phyloP scores from a whole-genome alignment of 2,888 invertebrate species.

The Campoplex nolae region DNA sequence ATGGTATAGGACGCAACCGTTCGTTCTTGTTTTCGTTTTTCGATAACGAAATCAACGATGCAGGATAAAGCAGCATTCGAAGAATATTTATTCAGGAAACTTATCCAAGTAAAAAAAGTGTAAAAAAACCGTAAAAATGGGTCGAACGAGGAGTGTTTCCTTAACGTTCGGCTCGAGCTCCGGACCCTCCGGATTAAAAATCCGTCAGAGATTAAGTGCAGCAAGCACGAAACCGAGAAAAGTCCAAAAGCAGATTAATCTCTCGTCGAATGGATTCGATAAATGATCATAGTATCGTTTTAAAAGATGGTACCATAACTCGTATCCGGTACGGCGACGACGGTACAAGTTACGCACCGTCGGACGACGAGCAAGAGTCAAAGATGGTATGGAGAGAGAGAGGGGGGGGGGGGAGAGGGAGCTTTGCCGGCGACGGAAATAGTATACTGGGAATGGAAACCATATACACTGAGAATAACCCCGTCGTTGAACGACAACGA shows the following conservation, averaged over 20 bases:
- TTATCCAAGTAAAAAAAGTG: not conserved
- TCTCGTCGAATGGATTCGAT: not conserved
- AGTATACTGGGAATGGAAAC: conserved; percentile 57
- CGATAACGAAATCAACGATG: not conserved
- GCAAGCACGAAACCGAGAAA: not conserved
- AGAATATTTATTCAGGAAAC: not conserved
- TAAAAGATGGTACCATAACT: not conserved
- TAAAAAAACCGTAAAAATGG: not conserved
- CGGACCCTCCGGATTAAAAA: not conserved
- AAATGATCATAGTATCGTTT: not conserved
- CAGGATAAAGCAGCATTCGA: not conserved
- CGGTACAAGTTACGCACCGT: conserved; percentile 4
- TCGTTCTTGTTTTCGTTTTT: not conserved
- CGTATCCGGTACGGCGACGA: not conserved
- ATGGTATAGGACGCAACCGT: too few species aligned
- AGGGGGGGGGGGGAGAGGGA: conserved; percentile 8
- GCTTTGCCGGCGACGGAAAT: conserved; percentile 44
- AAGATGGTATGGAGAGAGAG: conserved; percentile 13
- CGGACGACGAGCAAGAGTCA: conserved; percentile 2
- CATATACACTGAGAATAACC: conserved; percentile 53
- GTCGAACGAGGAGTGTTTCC: not conserved
- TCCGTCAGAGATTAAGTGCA: not conserved
- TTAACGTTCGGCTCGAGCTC: not conserved
- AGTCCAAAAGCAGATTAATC: not conserved
- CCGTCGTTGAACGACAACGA: conserved; percentile 15